These are phyloP conservation scores for Dromococcyx pavoninus DNA, from an alignment of 2,797 vertebrate genomes.

Conservation along the genomic window DNA sequence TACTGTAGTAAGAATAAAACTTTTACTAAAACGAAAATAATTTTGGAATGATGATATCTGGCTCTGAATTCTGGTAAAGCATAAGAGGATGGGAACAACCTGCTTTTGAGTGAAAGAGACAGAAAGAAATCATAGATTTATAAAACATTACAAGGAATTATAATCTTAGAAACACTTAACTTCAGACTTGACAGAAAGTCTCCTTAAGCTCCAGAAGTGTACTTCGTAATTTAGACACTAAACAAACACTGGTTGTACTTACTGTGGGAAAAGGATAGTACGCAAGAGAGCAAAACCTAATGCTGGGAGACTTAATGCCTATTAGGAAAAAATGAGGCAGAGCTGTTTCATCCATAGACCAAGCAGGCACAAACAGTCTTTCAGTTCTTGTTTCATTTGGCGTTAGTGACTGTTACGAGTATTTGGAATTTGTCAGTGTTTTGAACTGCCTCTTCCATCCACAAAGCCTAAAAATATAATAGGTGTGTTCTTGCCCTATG, in stretches of 20 bases:
- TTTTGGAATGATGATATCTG: background rate
- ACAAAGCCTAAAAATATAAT: background rate
- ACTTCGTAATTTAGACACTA: background rate
- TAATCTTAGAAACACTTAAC: background rate
- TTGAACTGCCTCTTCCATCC: background rate
- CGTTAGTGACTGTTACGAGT: background rate
- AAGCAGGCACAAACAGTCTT: background rate
- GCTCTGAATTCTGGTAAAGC: background rate
- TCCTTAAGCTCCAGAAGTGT: background rate
- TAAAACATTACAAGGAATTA: background rate
- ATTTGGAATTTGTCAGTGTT: background rate
- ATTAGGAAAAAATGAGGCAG: background rate
- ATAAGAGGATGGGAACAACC: background rate
- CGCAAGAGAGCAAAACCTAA: background rate
- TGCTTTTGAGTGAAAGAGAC: background rate
- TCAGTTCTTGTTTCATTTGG: background rate
- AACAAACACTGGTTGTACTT: background rate
- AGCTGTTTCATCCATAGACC: background rate
- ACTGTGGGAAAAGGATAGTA: background rate
- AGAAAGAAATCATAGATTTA: background rate
- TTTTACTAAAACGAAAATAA: background rate
- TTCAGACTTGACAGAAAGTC: background rate
- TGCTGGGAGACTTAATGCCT: background rate
- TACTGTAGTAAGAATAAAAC: background rate
- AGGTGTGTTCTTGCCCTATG: background rate